These are phyloP conservation scores for Eulemur mongoz DNA, from an alignment of 2,797 vertebrate species.

Conservation along the genomic window DNA sequence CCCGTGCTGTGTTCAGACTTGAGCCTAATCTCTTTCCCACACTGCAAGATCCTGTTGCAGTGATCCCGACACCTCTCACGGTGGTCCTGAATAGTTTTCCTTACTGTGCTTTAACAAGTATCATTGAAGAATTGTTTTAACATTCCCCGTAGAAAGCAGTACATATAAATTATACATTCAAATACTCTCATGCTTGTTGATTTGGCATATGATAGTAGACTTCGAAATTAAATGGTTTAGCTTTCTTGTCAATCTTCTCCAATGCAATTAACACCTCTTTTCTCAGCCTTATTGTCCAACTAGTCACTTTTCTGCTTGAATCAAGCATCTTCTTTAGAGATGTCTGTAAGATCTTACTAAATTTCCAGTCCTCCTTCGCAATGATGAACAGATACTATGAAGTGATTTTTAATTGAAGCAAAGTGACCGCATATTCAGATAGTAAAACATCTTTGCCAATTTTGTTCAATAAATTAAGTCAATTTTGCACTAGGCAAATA, in stretches of 20 bases:
- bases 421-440: slow-evolving; percentile 23
- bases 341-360: neutral
- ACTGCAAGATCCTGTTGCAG: neutral
- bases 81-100: neutral
- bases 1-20: neutral
- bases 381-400: neutral
- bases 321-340: neutral
- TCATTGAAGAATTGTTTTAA: neutral
- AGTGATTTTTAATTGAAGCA: slow-evolving; percentile 43
- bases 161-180: neutral
- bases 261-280: neutral
- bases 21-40: neutral
- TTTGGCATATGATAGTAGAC: neutral
- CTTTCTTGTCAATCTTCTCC: neutral
- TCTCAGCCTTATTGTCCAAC: neutral
- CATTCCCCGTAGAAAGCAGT: neutral
- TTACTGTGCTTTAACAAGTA: neutral
- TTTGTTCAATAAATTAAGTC: slow-evolving; percentile 28
- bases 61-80: neutral
- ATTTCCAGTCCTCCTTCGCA: neutral
- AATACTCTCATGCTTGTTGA: neutral
- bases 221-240: neutral
- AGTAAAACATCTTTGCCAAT: slow-evolving; percentile 1
- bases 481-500: neutral
- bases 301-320: neutral